phyloP scores from a whole-genome alignment of 2,797 vertebrate genomes.

The Clarias pachynema region DNA sequence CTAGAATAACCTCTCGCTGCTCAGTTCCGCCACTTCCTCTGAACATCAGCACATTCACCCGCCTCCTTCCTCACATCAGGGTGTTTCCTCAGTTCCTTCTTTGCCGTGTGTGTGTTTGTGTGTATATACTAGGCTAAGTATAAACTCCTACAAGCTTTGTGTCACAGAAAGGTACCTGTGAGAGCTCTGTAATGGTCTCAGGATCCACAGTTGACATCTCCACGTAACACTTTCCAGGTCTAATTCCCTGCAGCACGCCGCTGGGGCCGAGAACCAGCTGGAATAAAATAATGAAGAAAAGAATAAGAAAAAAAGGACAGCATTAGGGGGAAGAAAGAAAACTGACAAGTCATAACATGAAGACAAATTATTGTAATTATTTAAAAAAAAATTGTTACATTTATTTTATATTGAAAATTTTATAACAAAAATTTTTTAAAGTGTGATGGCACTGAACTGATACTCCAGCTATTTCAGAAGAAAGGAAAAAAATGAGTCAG shows the following conservation, averaged over 20 bases:
- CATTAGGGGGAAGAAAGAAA: background rate
- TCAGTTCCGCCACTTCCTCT: background rate
- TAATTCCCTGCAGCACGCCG: constrained; percentile 95
- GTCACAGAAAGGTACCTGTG: constrained; percentile 81
- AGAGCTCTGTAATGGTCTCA: constrained; percentile 93
- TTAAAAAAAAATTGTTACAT: background rate
- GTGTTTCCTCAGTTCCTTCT: background rate
- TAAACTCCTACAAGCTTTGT: background rate
- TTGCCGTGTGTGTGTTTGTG: background rate
- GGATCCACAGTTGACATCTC: constrained; percentile 98
- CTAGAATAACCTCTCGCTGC: background rate
- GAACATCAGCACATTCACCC: background rate
- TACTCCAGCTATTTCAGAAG: too few species aligned
- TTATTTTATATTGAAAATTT: too few species aligned
- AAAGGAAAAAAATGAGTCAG: too few species aligned
- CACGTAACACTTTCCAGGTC: constrained; percentile 95
- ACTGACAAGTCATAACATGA: background rate
- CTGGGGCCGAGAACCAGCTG: constrained; percentile 97
- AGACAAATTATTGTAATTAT: background rate
- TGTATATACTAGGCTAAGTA: background rate
- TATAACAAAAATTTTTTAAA: too few species aligned
- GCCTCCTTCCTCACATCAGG: background rate
- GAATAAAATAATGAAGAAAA: background rate
- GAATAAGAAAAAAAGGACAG: background rate
- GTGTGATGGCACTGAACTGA: background rate